Conservation (phyloP, 2,797 vertebrate species). For the Kryptopterus vitreolus region DNA sequence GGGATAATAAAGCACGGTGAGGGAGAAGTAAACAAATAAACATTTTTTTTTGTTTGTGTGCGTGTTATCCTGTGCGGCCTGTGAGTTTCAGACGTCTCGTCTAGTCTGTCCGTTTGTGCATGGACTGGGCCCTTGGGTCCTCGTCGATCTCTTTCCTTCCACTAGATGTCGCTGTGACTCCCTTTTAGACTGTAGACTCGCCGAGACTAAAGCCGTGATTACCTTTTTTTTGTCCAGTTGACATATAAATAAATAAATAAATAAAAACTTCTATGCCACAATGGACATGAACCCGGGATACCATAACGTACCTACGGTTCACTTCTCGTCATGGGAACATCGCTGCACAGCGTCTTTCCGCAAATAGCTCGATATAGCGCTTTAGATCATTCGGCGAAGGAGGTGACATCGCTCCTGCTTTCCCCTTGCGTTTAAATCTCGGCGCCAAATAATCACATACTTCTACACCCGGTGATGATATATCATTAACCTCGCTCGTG, state of each 20-base stretch:
- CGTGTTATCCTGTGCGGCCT: not conserved
- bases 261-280: constrained; percentile 26
- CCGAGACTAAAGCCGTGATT: constrained; percentile 8
- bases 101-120: constrained; percentile 6
- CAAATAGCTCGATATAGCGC: constrained; percentile 23
- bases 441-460: constrained; percentile 41
- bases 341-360: constrained; percentile 12
- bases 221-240: not conserved
- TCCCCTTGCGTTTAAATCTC: constrained; percentile 41
- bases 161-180: constrained; percentile 57
- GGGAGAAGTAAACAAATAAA: not conserved
- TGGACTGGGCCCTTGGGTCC: not conserved
- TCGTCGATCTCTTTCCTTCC: constrained; percentile 22
- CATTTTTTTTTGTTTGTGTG: too few relatives aligned
- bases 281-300: not conserved
- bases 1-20: not conserved
- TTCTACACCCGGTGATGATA: constrained; percentile 36
- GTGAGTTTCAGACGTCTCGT: not conserved
- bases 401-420: constrained; percentile 4
- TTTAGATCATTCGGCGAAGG: constrained; percentile 9
- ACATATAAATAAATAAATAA: not conserved
- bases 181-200: constrained; percentile 34
- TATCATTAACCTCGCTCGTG: constrained; percentile 48
- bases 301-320: constrained; percentile 12
- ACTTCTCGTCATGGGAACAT: constrained; percentile 23